A percentile compares a stretch with the other conserved stretches of the same genome.
phyloP scores from a whole-genome alignment of 2,888 invertebrate species.

The Coleophora flavipennella region DNA sequence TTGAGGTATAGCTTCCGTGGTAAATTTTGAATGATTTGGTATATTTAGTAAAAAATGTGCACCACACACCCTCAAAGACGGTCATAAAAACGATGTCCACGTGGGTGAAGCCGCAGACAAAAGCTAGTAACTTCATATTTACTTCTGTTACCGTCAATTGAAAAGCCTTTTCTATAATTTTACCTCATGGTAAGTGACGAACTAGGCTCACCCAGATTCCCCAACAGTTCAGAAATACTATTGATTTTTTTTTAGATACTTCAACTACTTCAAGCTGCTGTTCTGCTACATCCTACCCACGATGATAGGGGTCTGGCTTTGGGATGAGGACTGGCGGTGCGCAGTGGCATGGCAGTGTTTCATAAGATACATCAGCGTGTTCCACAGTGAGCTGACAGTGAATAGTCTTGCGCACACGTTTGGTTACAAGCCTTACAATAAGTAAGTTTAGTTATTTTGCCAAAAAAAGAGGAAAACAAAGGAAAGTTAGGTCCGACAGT shows the following conservation, averaged over 20 bases:
- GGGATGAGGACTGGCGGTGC: constrained; percentile 79
- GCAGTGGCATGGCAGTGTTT: constrained; percentile 81
- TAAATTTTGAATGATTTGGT: too few species aligned
- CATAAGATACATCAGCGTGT: constrained; percentile 80
- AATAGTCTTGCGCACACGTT: constrained; percentile 88
- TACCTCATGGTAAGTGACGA: too few species aligned
- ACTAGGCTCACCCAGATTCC: too few species aligned
- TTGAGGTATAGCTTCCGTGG: too few species aligned
- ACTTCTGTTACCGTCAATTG: too few species aligned
- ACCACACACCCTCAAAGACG: too few species aligned
- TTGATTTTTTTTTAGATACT: constrained; percentile 71
- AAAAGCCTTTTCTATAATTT: too few species aligned
- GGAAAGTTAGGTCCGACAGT: too few species aligned
- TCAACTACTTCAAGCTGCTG: constrained; percentile 76
- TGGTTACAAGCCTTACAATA: constrained; percentile 69
- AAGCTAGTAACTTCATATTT: too few species aligned
- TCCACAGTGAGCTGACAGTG: constrained; percentile 91
- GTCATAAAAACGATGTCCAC: too few species aligned
- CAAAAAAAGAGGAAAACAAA: neutral
- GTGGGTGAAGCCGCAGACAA: too few species aligned
- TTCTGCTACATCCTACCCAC: constrained; percentile 84
- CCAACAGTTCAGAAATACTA: neutral
- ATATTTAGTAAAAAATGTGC: too few species aligned
- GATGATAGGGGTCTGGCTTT: constrained; percentile 76
- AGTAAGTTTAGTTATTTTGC: constrained; percentile 32